Percentiles rank a stretch among this genome's conserved stretches.
Conservation (phyloP, 2,113 vertebrate species). For the Myiopsitta monachus region DNA sequence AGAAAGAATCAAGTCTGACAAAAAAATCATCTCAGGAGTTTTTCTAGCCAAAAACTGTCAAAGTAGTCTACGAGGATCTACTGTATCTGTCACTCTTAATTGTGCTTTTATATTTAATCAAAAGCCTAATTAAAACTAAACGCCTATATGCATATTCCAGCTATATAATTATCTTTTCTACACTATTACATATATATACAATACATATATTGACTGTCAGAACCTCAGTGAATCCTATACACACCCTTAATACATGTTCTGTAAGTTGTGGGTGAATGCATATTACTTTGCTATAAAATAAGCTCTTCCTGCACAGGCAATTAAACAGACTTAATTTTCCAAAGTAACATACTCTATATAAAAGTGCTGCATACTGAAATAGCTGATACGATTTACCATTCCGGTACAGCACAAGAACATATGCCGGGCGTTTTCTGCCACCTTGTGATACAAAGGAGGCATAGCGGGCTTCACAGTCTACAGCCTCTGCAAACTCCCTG, state of each 20-base stretch:
- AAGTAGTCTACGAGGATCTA: not conserved
- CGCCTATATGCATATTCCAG: not conserved
- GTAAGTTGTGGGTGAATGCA: not conserved
- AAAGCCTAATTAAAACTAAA: slow-evolving; percentile 28
- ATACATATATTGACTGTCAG: not conserved
- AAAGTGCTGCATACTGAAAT: not conserved
- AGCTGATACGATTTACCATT: not conserved
- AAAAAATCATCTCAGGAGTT: not conserved
- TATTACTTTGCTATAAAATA: not conserved
- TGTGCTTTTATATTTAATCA: slow-evolving; percentile 1
- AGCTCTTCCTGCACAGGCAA: not conserved
- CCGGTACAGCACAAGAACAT: not conserved
- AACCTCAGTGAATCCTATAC: not conserved
- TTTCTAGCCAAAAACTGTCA: not conserved
- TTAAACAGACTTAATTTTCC: not conserved
- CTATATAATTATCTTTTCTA: not conserved
- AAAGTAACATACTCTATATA: not conserved
- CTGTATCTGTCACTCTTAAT: not conserved
- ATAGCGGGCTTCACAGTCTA: not conserved
- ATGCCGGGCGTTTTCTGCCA: slow-evolving; percentile 24
- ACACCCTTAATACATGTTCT: not conserved
- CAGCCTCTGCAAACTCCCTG: not conserved
- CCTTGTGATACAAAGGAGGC: slow-evolving; percentile 35
- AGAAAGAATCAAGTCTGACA: not conserved
- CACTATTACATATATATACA: not conserved